Conservation (phyloP, 2,797 vertebrate genomes). For the Microhierax caerulescens region DNA sequence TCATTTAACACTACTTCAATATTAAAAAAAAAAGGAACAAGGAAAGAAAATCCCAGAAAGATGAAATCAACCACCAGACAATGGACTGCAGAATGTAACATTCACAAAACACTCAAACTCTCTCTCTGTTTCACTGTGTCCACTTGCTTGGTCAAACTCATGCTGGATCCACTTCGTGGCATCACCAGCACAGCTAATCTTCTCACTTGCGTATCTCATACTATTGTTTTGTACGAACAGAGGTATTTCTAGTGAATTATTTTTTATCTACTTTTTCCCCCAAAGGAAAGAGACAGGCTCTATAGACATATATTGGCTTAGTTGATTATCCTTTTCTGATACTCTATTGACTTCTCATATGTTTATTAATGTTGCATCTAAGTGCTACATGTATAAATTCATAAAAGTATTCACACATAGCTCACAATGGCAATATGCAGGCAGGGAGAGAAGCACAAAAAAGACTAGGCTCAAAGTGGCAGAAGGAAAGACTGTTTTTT, state of each 20-base stretch:
- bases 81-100: background rate
- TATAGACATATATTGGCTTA: background rate
- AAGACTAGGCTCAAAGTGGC: background rate
- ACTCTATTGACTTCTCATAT: background rate
- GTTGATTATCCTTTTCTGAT: background rate
- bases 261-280: background rate
- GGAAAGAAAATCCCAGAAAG: background rate
- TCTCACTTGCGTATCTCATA: background rate
- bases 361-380: background rate
- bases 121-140: background rate
- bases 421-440: background rate
- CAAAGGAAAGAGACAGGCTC: background rate
- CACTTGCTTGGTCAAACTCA: background rate
- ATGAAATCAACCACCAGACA: background rate
- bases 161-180: background rate
- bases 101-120: background rate
- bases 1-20: background rate
- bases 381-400: background rate
- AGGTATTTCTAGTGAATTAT: background rate
- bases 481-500: background rate
- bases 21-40: too few relatives aligned
- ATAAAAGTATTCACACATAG: background rate
- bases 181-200: background rate
- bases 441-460: background rate
- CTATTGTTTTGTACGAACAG: background rate